Conservation (phyloP, 1,140 invertebrate species). For the Bradysia coprophila region DNA sequence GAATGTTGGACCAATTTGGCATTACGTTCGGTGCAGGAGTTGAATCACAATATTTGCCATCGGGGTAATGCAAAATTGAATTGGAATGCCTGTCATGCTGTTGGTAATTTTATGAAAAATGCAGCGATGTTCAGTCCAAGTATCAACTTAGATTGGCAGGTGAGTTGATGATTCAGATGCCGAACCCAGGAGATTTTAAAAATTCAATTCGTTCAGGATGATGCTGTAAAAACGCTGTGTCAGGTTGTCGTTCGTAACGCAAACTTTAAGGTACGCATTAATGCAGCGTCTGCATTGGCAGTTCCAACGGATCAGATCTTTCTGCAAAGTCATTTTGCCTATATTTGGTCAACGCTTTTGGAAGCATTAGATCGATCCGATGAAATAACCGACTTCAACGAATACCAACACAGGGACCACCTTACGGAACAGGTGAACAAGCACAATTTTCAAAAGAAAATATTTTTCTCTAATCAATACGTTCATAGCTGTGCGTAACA, state of each 20-base stretch:
- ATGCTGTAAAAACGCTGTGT: no score
- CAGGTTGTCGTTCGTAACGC: no score
- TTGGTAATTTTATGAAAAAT: constrained; percentile 59
- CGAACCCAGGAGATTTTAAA: no score
- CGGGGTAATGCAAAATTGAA: constrained; percentile 60
- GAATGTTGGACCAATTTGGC: constrained; percentile 23
- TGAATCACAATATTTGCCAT: constrained; percentile 39
- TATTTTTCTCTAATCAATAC: no score
- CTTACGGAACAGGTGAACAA: constrained; percentile 44
- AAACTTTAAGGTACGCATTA: constrained; percentile 58
- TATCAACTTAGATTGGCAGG: constrained; percentile 8
- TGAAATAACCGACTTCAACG: constrained; percentile 53
- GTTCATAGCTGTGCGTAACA: constrained; percentile 12
- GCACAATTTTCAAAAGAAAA: no score
- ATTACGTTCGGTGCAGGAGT: constrained; percentile 31
- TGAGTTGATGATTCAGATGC: not conserved
- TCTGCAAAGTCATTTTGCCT: constrained; percentile 38
- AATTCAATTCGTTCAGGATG: no score
- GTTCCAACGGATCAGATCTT: constrained; percentile 31
- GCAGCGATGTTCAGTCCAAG: constrained; percentile 26
- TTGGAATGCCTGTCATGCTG: constrained; percentile 80
- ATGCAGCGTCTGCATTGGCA: constrained; percentile 55
- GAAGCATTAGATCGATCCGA: constrained; percentile 51
- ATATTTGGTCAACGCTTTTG: constrained; percentile 47
- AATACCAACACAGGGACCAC: constrained; percentile 63